Conservation (phyloP, 2,888 invertebrate species). For the Nymphalis urticae region DNA sequence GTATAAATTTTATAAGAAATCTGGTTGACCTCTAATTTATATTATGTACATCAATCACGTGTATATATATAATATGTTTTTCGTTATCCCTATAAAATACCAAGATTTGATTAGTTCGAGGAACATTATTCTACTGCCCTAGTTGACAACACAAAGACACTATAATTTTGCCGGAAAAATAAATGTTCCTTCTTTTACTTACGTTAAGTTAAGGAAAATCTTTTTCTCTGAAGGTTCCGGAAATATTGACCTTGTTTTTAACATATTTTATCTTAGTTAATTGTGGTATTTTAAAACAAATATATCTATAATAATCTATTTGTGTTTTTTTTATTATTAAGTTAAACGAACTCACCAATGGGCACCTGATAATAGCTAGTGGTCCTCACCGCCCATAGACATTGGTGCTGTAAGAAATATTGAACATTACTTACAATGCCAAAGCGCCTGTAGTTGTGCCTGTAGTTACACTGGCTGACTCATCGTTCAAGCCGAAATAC, state of each 20-base stretch:
- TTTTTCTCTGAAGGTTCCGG: conserved; percentile 19
- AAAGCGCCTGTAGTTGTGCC: no score
- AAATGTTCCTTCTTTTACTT: conserved; percentile 26
- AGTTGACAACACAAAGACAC: conserved; percentile 30
- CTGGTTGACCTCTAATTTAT: no score
- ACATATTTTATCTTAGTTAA: conserved; percentile 15
- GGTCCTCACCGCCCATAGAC: no score
- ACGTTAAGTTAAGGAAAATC: conserved; percentile 27
- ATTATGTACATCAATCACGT: neutral
- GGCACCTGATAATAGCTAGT: no score
- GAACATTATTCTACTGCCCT: conserved; percentile 25
- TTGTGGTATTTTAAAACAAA: neutral
- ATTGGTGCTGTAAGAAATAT: no score
- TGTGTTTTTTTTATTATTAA: no score
- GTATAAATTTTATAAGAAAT: no score
- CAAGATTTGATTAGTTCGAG: conserved; percentile 24
- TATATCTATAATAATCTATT: neutral
- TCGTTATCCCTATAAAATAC: conserved; percentile 12
- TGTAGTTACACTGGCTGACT: no score
- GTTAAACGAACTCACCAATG: no score
- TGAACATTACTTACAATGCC: no score
- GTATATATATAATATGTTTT: conserved; percentile 8
- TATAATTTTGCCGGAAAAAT: conserved; percentile 28
- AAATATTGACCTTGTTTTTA: conserved; percentile 18
- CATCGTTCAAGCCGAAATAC: no score